Conservation (phyloP, 2,113 vertebrate species). For the Daubentonia madagascariensis region DNA sequence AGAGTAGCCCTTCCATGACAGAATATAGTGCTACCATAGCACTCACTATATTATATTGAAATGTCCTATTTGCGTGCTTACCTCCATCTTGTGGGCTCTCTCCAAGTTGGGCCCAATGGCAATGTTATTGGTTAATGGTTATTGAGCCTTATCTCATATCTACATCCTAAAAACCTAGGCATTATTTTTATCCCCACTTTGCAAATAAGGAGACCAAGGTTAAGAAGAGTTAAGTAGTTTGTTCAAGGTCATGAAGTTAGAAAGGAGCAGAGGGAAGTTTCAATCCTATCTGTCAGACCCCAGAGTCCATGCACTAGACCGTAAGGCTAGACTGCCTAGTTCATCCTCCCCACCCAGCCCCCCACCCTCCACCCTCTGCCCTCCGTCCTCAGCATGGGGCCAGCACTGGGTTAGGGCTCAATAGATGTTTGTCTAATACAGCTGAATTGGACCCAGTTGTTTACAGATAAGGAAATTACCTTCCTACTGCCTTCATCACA, state of each 20-base stretch:
- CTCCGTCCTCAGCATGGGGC: not conserved
- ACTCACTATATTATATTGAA: not conserved
- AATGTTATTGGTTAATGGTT: not conserved
- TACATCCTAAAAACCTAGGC: not conserved
- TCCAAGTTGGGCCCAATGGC: not conserved
- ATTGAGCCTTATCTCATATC: not conserved
- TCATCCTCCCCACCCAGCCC: not conserved
- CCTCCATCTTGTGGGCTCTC: not conserved
- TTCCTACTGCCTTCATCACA: not conserved
- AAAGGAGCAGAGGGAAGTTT: not conserved
- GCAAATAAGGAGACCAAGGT: not conserved
- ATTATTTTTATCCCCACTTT: not conserved
- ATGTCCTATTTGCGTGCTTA: not conserved
- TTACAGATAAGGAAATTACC: not conserved
- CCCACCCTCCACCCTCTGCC: not conserved
- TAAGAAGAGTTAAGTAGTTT: not conserved
- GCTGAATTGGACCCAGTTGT: not conserved
- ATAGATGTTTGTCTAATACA: not conserved
- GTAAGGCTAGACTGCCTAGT: accelerated
- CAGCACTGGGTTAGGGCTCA: not conserved
- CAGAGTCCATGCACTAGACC: not conserved
- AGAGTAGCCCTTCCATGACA: not conserved
- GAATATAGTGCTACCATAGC: not conserved
- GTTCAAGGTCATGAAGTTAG: not conserved
- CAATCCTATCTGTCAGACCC: not conserved